phyloP scores from a whole-genome alignment of 2,888 invertebrate species.

The Andrena bucephala region DNA sequence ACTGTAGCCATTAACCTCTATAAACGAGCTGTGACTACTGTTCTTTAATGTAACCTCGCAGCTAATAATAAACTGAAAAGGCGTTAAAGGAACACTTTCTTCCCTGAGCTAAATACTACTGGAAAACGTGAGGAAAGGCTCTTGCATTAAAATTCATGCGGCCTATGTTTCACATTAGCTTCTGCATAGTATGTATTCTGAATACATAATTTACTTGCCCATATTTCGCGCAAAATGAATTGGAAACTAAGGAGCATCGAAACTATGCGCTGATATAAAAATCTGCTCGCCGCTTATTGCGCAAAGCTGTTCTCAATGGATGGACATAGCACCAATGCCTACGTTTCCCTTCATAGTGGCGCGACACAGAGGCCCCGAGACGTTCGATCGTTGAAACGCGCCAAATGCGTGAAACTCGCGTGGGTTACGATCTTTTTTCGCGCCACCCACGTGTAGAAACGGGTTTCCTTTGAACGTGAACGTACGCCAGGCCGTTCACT shows the following conservation, averaged over 20 bases:
- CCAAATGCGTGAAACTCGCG: constrained; percentile 78
- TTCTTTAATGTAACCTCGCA: neutral
- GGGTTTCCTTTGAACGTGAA: constrained; percentile 48
- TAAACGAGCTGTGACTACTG: neutral
- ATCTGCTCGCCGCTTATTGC: neutral
- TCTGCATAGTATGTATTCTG: neutral
- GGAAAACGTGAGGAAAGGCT: too few species aligned
- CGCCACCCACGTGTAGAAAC: constrained; percentile 74
- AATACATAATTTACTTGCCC: neutral
- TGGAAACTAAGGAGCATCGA: neutral
- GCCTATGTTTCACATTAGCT: too few species aligned
- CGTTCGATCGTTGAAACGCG: constrained; percentile 63
- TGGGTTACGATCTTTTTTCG: constrained; percentile 75
- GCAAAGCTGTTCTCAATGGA: constrained; percentile 1
- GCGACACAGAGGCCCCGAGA: constrained; percentile 22
- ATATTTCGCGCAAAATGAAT: neutral
- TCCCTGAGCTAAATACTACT: too few species aligned
- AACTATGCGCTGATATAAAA: neutral
- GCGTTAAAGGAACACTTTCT: too few species aligned
- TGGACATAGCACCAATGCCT: neutral
- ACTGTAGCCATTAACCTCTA: too few species aligned
- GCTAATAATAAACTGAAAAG: too few species aligned
- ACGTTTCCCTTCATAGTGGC: constrained; percentile 25
- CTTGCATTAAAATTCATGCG: too few species aligned
- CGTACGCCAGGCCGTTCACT: constrained; percentile 68